Base-by-base conservation (phyloP, 2,888 invertebrate genomes). In the Drosophila macrospina region DNA sequence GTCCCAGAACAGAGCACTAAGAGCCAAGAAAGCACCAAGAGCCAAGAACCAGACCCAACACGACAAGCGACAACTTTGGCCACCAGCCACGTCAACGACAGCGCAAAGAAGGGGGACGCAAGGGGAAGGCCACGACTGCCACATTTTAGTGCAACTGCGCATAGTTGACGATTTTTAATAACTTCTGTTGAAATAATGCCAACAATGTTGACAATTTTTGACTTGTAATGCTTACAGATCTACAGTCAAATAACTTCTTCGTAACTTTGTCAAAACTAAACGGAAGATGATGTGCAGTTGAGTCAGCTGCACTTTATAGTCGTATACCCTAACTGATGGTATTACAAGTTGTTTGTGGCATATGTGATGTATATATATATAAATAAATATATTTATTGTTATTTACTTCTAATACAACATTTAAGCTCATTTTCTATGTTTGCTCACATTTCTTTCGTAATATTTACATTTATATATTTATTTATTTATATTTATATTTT, bases 31-130 rank as follows among this genome's bases (percentile, higher is more conserved):
- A 20, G 20, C 1, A 20, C 39, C 30, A 51, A 26, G 26, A 10
- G 16, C 41, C 28, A 5, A 41, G 39, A 60, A 55, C 55, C 61
- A 47, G 63, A 45, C 55, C 59, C 72, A 74, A 80, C 83, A 78
- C 76, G 76, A 74, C 74, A 82, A 65, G 71, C 82, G 77, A 86
- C 85, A 79, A 69, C 88, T 80, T 61, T 88, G 83, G 74, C 77
- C 88, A 85, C 74, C 86, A 63, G 56, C 48, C 59, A 57, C 24
- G 44, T n/a, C 13, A 51, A 24, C 20, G 5, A 4, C 45, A 37
- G 7, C 44, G 10, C 39, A n/a, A 20, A 10, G n/a, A 15, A 4
- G 6, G 10, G 13, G 3, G 6, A 28, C 0, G 2, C 15, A 11
- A 28, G 51, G 26, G 36, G 3, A 8, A 2, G 28, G 48, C 10